phyloP scores from a whole-genome alignment of 2,888 invertebrate species.

The Diarsia dahlii region DNA sequence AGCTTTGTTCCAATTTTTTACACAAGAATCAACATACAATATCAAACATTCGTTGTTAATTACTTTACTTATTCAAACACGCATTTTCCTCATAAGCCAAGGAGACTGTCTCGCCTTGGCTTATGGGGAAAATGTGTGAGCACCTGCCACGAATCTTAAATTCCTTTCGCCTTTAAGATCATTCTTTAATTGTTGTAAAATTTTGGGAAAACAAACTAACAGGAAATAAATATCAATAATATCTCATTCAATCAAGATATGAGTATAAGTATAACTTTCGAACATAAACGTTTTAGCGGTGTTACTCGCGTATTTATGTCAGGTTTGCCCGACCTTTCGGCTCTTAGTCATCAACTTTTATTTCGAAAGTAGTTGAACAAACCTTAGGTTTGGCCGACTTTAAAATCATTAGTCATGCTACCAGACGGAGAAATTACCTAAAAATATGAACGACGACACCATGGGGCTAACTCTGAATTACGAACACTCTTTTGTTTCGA shows the following conservation, averaged over 20 bases:
- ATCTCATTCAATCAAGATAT: constrained; percentile 5
- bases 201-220: constrained; percentile 6
- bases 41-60: not conserved
- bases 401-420: not conserved
- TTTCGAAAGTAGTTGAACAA: constrained; percentile 21
- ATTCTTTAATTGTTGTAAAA: not conserved
- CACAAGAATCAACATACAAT: not conserved
- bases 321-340: constrained; percentile 9
- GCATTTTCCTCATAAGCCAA: not conserved
- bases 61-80: not conserved
- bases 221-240: not conserved
- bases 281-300: not conserved
- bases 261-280: constrained; percentile 16
- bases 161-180: not conserved
- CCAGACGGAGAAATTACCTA: not conserved
- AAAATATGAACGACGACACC: not conserved
- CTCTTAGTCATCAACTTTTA: constrained; percentile 8
- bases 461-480: not conserved
- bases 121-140: too few species aligned
- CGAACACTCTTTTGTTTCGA: constrained; percentile 11
- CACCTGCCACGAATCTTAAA: not conserved
- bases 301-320: not conserved
- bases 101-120: not conserved
- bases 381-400: not conserved
- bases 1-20: not conserved